Conservation (phyloP, 2,888 invertebrate genomes). For the Sesia bembeciformis region DNA sequence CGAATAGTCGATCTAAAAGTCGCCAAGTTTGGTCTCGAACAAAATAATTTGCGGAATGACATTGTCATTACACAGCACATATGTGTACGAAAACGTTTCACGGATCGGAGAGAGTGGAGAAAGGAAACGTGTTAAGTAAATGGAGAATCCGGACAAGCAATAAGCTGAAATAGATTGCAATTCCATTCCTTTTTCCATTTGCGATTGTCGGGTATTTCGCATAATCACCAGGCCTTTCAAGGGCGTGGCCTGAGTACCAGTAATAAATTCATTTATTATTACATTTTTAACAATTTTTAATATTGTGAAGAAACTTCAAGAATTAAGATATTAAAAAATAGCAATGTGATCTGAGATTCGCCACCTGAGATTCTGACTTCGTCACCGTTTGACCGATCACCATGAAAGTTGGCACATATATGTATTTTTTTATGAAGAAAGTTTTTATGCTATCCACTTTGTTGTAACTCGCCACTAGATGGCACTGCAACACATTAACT, state of each 20-base stretch:
- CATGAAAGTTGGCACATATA: no score
- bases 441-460: no score
- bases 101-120: conserved; percentile 7
- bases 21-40: background rate
- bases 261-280: conserved; percentile 5
- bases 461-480: no score
- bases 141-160: conserved; percentile 23
- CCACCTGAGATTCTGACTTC: no score
- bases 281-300: no score
- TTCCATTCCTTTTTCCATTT: conserved; percentile 42
- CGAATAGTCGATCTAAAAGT: no score
- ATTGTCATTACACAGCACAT: background rate
- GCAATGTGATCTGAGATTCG: no score
- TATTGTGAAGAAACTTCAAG: no score
- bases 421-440: no score
- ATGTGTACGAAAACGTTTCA: conserved; percentile 4
- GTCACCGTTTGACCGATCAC: no score
- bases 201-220: conserved; percentile 41
- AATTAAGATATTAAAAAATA: no score
- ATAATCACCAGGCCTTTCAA: conserved; percentile 29
- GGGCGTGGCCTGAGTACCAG: conserved; percentile 7
- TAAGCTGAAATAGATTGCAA: conserved; percentile 40
- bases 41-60: background rate
- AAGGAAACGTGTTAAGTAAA: conserved; percentile 13
- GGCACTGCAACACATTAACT: no score